Evolutionary conservation across 2,113 vertebrate genomes (phyloP), one percentile per base, ranked within the genome.

Genomic region (Rafetus swinhoei): DNA sequence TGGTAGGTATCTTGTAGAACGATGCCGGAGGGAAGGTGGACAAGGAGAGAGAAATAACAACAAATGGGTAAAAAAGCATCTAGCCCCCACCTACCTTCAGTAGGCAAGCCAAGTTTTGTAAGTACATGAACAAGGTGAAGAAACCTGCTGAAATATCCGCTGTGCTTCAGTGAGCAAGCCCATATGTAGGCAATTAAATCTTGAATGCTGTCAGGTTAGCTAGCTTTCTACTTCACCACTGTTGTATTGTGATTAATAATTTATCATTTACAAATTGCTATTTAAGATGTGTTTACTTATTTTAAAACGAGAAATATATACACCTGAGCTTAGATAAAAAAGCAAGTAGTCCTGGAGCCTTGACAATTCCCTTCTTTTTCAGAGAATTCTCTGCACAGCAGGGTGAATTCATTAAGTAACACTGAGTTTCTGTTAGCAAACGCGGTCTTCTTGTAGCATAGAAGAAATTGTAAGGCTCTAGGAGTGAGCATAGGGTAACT

Each of bases 81-180:
- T 59, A 25, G 5, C 59, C 16, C 32, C 32, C 32, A 35, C 65
- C 7, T 0, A 0, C 79, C 88, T 93, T 86, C 74, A 39, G 29
- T 90, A 86, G 59, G 91, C 24, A 50, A 94, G 91, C 93, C 92
- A 93, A 91, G n/a, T 60, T 95, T 84, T 92, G 55, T 84, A 93
- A 95, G 94, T 89, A 92, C 81, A 32, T 96, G 90, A 93, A 57
- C 72, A 76, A 86, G 82, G 29, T 87, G 65, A 94, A 29, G 84
- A 87, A 95, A 91, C 62, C 35, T 81, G 45, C 45, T 45, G 32
- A 2, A 1, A 90, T 53, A 93, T 90, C 69, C 9, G 32, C 55
- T 59, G 24, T 72, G 69, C 56, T 84, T 89, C 56, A 93, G 90
- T 1, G 0, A 87, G 95, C 95, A 94, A 45, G 65, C 82, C 84